phyloP scores from a whole-genome alignment of 2,113 vertebrate genomes.

The Entosphenus tridentatus region DNA sequence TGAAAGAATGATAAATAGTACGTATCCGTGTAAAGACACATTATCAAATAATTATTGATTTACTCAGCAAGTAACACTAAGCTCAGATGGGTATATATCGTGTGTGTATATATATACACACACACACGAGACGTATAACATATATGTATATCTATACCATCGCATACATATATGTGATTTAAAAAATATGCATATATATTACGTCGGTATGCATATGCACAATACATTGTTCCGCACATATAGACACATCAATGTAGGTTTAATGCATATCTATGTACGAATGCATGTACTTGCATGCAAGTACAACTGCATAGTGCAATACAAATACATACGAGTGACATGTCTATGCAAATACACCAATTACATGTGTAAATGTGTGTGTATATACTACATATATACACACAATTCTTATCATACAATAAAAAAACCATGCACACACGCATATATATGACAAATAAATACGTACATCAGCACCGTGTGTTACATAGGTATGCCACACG shows the following conservation, averaged over 20 bases:
- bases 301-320: neutral
- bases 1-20: too few relatives aligned
- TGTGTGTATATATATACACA: neutral
- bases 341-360: too few relatives aligned
- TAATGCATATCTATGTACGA: neutral
- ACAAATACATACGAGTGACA: neutral
- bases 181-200: neutral
- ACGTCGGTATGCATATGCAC: too few relatives aligned
- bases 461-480: too few relatives aligned
- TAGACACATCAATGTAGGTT: neutral
- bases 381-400: neutral
- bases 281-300: neutral
- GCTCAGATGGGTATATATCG: too few relatives aligned
- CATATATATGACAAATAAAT: neutral
- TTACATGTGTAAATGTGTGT: neutral
- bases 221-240: too few relatives aligned
- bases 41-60: too few relatives aligned
- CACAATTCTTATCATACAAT: neutral
- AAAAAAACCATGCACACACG: neutral
- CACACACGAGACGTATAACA: neutral
- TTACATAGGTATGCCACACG: too few relatives aligned
- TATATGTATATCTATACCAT: conserved; percentile 4
- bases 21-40: too few relatives aligned
- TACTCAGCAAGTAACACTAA: too few relatives aligned
- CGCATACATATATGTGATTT: neutral